Conservation (phyloP, 37 sponge, comb jelly and placozoan genomes). For the Chondrilla cf. caribensis region DNA sequence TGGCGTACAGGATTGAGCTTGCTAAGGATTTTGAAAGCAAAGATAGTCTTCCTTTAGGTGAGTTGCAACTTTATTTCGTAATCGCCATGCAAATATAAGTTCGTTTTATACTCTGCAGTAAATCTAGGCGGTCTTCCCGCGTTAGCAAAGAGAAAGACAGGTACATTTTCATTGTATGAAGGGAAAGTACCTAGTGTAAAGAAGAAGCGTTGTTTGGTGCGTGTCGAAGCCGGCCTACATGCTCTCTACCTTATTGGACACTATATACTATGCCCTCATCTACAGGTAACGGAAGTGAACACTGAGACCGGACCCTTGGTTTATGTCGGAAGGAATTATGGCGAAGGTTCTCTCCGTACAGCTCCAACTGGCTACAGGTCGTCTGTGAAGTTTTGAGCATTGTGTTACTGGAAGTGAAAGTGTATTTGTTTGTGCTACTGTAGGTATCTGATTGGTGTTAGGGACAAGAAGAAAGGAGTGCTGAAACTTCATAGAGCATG, state of each 20-base stretch:
- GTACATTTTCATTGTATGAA: not conserved
- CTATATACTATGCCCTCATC: not conserved
- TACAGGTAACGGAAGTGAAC: not conserved
- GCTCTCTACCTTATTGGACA: not conserved
- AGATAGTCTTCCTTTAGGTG: too few species aligned
- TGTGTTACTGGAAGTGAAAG: too few species aligned
- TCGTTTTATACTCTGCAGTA: not conserved
- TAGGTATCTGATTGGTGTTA: not conserved
- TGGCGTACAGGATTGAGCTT: slow-evolving; percentile 10
- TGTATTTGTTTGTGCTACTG: not conserved
- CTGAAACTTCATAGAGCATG: not conserved
- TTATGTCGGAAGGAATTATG: not conserved
- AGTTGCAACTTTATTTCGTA: too few species aligned
- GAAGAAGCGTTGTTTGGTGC: not conserved
- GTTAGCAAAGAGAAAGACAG: not conserved
- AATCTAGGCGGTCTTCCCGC: not conserved
- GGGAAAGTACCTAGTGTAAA: not conserved
- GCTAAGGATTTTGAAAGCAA: not conserved
- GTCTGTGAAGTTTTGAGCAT: too few species aligned
- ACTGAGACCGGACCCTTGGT: not conserved
- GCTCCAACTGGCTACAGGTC: not conserved
- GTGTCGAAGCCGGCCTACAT: not conserved
- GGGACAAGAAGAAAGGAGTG: slow-evolving; percentile 12
- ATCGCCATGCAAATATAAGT: not conserved
- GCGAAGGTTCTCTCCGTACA: not conserved